Percentiles rank a stretch among this genome's conserved stretches.
These are phyloP conservation scores for Reinhardtius hippoglossoides DNA, from an alignment of 2,113 vertebrate species.

Conservation along the genomic window DNA sequence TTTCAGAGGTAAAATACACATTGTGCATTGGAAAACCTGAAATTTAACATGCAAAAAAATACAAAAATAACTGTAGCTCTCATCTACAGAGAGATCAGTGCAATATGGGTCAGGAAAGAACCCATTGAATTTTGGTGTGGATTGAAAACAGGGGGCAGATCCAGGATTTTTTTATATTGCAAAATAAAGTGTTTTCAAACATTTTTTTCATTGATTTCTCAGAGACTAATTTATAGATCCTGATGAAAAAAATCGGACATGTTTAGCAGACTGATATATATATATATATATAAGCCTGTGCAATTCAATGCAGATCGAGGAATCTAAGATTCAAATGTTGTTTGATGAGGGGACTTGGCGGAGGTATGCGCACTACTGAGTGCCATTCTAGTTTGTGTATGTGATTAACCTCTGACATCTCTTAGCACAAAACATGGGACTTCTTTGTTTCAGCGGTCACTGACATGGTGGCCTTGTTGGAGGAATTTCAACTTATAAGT, in stretches of 20 bases:
- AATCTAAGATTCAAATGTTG: not conserved
- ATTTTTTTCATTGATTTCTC: no score
- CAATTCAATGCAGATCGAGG: not conserved
- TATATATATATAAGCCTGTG: not conserved
- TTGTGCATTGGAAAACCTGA: not conserved
- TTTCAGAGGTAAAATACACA: not conserved
- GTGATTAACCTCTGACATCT: conserved; percentile 9
- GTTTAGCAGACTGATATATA: not conserved
- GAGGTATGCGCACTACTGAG: no score
- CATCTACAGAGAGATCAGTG: no score
- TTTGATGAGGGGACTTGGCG: not conserved
- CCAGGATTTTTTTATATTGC: no score
- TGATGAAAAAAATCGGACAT: not conserved
- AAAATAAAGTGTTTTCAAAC: no score
- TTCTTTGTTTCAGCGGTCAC: conserved; percentile 19
- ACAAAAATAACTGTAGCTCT: no score
- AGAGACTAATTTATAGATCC: not conserved
- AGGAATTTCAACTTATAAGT: not conserved
- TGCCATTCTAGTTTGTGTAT: not conserved
- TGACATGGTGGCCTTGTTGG: not conserved
- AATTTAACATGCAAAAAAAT: not conserved
- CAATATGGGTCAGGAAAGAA: no score
- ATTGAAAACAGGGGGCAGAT: no score
- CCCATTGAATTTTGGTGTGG: no score
- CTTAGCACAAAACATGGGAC: not conserved